phyloP scores from a whole-genome alignment of 2,797 vertebrate genomes.

The Crax fasciolata region DNA sequence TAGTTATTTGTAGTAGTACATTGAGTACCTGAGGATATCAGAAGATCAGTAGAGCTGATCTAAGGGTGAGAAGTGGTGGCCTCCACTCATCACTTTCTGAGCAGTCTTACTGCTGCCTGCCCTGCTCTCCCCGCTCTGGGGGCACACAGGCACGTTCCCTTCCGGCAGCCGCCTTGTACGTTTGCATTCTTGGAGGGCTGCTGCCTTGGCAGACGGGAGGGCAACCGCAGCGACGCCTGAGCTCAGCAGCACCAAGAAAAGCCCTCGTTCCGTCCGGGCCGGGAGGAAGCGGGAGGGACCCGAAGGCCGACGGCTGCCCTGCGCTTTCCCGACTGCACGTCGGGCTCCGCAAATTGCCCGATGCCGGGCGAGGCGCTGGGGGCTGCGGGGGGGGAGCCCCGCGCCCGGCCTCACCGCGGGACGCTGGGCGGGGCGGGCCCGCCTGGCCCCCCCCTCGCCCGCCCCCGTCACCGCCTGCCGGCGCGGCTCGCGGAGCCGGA shows the following conservation, averaged over 20 bases:
- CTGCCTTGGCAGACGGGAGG: background rate
- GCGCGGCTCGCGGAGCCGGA: constrained; percentile 52
- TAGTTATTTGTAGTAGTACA: background rate
- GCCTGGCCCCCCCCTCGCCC: background rate
- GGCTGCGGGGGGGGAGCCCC: background rate
- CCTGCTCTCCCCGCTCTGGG: no score
- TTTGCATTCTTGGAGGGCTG: background rate
- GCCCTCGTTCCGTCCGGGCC: background rate
- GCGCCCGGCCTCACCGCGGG: background rate
- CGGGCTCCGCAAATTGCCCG: background rate
- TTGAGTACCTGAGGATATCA: background rate
- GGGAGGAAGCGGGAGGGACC: background rate
- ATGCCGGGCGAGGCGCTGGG: background rate
- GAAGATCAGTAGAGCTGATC: background rate
- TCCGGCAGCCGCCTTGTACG: background rate
- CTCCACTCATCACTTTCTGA: background rate
- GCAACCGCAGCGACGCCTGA: no score
- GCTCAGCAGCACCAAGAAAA: background rate
- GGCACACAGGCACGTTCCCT: fast-evolving
- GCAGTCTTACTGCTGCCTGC: background rate
- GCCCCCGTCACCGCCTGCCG: background rate
- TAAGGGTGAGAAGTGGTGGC: background rate
- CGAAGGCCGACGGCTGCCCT: background rate
- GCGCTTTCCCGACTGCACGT: background rate
- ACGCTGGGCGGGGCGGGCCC: background rate